These are phyloP conservation scores for Diglossa cyanea DNA, from an alignment of 2,797 vertebrate species.

Conservation along the genomic window DNA sequence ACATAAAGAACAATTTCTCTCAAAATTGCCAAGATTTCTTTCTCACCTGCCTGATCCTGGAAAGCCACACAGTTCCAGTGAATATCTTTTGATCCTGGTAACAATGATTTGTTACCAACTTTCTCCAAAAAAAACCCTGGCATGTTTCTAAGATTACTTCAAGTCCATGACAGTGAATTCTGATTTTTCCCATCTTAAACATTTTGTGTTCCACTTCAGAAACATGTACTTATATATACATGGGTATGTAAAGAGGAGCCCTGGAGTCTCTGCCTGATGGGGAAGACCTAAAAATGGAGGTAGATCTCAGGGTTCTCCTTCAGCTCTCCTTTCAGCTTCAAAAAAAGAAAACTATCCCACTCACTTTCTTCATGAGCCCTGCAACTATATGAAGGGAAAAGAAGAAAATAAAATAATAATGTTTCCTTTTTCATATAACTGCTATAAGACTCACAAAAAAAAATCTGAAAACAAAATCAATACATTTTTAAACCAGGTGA, in stretches of 20 bases:
- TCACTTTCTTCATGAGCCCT: background rate
- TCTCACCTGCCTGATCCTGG: background rate
- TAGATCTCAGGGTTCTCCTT: background rate
- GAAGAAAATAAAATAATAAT: background rate
- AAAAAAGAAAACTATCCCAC: background rate
- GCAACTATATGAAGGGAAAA: background rate
- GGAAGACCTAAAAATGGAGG: background rate
- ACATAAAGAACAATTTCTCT: background rate
- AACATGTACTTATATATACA: background rate
- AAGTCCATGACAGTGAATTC: background rate
- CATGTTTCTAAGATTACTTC: background rate
- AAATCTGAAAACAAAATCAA: background rate
- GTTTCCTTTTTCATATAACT: background rate
- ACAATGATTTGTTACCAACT: background rate
- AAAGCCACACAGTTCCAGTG: background rate
- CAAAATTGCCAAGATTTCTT: background rate
- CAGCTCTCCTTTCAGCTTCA: background rate
- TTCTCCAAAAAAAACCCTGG: background rate
- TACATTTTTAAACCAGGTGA: background rate
- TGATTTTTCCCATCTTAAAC: background rate
- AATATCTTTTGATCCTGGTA: background rate
- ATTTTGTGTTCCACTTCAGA: background rate
- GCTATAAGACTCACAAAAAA: background rate
- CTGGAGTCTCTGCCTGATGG: background rate
- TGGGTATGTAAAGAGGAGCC: background rate